Evolutionary conservation across 2,113 vertebrate genomes (phyloP).

Genomic region (Oxygymnocypris stewartii): DNA sequence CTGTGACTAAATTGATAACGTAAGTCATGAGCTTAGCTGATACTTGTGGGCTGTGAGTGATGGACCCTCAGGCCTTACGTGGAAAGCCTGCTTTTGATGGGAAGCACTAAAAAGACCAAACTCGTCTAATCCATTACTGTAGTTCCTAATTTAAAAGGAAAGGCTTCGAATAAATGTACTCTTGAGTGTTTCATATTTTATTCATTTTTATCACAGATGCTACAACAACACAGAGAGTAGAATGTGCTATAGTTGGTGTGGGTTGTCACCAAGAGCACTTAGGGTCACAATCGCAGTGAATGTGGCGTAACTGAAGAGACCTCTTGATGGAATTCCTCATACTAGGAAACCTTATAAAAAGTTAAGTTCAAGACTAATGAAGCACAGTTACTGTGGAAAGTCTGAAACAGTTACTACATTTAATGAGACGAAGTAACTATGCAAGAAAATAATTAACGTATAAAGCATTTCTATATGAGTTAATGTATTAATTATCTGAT

Average conservation of each 20-base stretch:
- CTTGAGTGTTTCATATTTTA: constrained; percentile 34
- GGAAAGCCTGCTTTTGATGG: constrained; percentile 17
- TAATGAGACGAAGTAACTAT: neutral
- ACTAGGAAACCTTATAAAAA: neutral
- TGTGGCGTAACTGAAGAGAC: neutral
- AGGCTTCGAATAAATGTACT: constrained; percentile 24
- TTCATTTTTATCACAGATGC: constrained; percentile 20
- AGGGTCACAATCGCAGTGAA: neutral
- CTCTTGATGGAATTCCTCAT: neutral
- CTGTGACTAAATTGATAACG: constrained; percentile 50
- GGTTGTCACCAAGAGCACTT: constrained; percentile 14
- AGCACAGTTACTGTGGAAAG: neutral
- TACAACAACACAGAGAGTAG: constrained; percentile 18
- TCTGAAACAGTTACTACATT: too few relatives aligned
- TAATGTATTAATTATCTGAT: neutral
- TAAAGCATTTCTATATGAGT: neutral
- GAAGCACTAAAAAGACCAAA: neutral
- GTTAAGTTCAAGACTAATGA: neutral
- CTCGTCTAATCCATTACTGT: constrained; percentile 4
- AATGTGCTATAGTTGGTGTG: neutral
- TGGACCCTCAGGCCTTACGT: constrained; percentile 1
- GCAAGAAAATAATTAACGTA: neutral
- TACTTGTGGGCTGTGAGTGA: constrained; percentile 40
- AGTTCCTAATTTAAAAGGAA: constrained; percentile 37
- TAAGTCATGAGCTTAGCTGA: constrained; percentile 48